A percentile compares a stretch with the other conserved stretches of the same genome.
These are phyloP conservation scores for Clanis bilineata DNA, from an alignment of 2,888 invertebrate genomes.

Conservation along the genomic window DNA sequence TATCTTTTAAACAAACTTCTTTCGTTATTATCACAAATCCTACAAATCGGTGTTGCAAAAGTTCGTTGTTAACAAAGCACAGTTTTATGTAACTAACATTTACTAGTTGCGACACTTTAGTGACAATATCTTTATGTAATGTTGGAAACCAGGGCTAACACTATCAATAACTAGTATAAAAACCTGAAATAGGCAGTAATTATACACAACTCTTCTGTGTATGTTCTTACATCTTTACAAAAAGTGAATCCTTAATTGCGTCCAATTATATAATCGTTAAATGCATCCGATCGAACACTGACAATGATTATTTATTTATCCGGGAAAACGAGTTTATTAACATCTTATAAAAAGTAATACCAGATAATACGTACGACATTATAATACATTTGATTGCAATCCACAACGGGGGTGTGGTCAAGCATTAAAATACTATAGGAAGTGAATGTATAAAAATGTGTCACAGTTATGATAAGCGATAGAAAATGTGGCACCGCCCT, in stretches of 20 bases:
- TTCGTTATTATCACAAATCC: neutral
- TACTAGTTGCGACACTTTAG: conserved; percentile 3
- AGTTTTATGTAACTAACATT: conserved; percentile 1
- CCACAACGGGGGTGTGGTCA: neutral
- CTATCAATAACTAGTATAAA: neutral
- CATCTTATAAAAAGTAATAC: neutral
- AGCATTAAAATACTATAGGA: conserved; percentile 7
- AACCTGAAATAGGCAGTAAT: neutral
- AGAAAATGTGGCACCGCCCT: conserved; percentile 35
- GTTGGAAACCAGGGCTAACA: neutral
- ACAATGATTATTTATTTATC: neutral
- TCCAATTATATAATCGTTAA: neutral
- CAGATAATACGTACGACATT: neutral
- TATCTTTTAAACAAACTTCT: too few relatives aligned
- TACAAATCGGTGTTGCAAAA: conserved; percentile 6
- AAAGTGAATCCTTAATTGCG: neutral
- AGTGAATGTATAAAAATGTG: conserved; percentile 14
- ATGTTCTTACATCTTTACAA: neutral
- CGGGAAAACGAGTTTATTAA: neutral
- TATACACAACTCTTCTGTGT: neutral
- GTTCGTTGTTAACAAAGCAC: conserved; percentile 2
- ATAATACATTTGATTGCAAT: neutral
- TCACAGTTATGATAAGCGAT: conserved; percentile 17
- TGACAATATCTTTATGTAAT: neutral
- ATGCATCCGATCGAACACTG: neutral